phyloP scores from a whole-genome alignment of 2,113 vertebrate genomes.

The Lagopus muta region DNA sequence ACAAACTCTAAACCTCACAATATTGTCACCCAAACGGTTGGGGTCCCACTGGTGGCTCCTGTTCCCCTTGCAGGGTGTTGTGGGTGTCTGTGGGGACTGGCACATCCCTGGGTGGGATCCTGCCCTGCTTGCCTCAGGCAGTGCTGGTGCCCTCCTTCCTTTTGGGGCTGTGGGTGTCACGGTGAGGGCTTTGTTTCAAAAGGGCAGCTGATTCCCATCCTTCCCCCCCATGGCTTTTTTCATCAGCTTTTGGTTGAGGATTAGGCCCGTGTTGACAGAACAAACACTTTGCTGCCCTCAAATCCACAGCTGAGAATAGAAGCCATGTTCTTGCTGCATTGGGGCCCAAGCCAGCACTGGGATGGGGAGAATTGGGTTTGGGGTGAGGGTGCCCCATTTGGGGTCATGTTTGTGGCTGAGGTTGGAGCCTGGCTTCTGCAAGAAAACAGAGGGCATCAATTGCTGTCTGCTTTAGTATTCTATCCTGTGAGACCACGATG shows the following conservation, averaged over 20 bases:
- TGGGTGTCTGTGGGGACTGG: rapidly evolving
- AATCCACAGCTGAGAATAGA: slow-evolving; percentile 31
- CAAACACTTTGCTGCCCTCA: slow-evolving; percentile 66
- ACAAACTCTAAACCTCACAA: neutral
- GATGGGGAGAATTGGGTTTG: neutral
- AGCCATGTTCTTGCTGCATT: neutral
- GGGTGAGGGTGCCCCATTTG: neutral
- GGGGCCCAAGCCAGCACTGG: neutral
- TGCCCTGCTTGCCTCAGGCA: rapidly evolving
- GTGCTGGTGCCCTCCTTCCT: neutral
- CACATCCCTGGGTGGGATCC: neutral
- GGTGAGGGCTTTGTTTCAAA: slow-evolving; percentile 4
- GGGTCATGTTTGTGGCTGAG: neutral
- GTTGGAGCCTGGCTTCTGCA: neutral
- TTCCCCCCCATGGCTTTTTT: slow-evolving; percentile 36
- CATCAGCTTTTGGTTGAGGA: slow-evolving; percentile 62
- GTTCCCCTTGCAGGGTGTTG: neutral
- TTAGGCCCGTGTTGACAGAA: slow-evolving; percentile 74
- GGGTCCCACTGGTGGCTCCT: neutral
- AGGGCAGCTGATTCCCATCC: slow-evolving; percentile 71
- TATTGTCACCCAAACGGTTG: neutral
- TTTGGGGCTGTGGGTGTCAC: neutral
- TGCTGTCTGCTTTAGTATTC: neutral
- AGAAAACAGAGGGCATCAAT: neutral
- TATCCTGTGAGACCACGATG: neutral